phyloP scores from a whole-genome alignment of 2,888 invertebrate genomes.

The Seladonia tumulorum region DNA sequence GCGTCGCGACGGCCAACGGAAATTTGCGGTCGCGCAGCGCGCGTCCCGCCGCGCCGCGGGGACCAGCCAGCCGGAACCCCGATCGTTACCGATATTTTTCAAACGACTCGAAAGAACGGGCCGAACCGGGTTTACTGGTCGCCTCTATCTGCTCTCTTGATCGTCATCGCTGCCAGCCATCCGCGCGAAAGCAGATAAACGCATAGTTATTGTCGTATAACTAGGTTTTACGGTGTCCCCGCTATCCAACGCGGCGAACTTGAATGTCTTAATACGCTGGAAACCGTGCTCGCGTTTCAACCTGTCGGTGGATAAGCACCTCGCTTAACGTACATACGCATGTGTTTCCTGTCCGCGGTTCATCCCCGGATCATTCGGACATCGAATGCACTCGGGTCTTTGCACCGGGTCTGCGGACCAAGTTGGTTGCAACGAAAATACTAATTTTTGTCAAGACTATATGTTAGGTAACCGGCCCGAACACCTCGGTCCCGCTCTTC shows the following conservation, averaged over 20 bases:
- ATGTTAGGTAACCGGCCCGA: no score
- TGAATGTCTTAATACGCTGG: background rate
- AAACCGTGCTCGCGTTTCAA: background rate
- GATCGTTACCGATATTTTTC: conserved; percentile 24
- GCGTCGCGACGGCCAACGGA: conserved; percentile 25
- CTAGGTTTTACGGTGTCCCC: background rate
- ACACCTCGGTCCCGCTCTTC: no score
- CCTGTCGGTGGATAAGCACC: background rate
- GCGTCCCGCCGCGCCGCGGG: background rate
- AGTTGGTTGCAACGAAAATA: no score
- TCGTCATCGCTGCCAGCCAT: background rate
- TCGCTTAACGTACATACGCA: background rate
- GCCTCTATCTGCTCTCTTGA: background rate
- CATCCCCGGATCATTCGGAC: no score
- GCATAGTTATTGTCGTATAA: background rate
- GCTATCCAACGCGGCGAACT: background rate
- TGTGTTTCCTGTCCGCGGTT: no score
- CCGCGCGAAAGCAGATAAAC: background rate
- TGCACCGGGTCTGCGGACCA: no score
- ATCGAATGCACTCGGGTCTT: no score
- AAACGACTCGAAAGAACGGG: conserved; percentile 3
- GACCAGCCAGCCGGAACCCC: conserved; percentile 4
- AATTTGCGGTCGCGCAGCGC: conserved; percentile 20
- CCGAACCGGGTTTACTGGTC: conserved; percentile 4
- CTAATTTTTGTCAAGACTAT: no score